Evolutionary conservation across 1,140 invertebrate species (phyloP).

Genomic region (Drosophila simulans): DNA sequence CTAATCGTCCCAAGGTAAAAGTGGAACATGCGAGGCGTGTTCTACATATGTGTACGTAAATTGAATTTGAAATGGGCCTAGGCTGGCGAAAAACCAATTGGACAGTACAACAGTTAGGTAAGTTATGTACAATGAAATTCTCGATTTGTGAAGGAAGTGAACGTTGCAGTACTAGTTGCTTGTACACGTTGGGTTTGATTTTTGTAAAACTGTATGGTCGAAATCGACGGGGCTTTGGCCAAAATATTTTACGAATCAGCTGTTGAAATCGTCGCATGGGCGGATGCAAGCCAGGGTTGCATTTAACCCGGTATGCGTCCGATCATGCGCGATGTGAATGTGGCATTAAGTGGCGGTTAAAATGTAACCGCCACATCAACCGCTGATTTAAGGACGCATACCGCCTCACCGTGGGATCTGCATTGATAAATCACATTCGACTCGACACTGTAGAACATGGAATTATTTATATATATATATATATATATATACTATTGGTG

Average conservation of each 20-base stretch:
- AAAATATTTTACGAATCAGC: slow-evolving; percentile 84
- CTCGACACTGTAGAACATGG: slow-evolving; percentile 26
- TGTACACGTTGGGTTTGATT: neutral
- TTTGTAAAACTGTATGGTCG: neutral
- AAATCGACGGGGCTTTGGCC: slow-evolving; percentile 60
- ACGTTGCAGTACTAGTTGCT: slow-evolving; percentile 8
- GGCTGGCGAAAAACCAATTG: slow-evolving; percentile 16
- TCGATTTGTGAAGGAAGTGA: neutral
- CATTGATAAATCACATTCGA: slow-evolving; percentile 4
- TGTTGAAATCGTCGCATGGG: slow-evolving; percentile 17
- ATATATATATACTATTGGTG: slow-evolving; percentile 12
- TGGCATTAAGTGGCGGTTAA: neutral
- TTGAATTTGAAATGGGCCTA: slow-evolving; percentile 12
- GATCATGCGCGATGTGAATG: slow-evolving; percentile 7
- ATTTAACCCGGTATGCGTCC: slow-evolving; percentile 2
- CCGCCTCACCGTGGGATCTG: slow-evolving; percentile 80
- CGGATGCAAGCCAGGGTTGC: slow-evolving; percentile 6
- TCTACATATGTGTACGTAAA: slow-evolving; percentile 6
- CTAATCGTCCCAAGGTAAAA: slow-evolving; percentile 27
- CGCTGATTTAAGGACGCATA: slow-evolving; percentile 70
- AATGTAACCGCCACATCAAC: slow-evolving; percentile 24
- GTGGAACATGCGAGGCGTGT: slow-evolving; percentile 25
- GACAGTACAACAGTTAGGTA: slow-evolving; percentile 4
- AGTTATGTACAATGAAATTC: slow-evolving; percentile 8
- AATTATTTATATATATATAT: slow-evolving; percentile 16